phyloP scores from a whole-genome alignment of 2,797 vertebrate species.

The Myotis pilosus region DNA sequence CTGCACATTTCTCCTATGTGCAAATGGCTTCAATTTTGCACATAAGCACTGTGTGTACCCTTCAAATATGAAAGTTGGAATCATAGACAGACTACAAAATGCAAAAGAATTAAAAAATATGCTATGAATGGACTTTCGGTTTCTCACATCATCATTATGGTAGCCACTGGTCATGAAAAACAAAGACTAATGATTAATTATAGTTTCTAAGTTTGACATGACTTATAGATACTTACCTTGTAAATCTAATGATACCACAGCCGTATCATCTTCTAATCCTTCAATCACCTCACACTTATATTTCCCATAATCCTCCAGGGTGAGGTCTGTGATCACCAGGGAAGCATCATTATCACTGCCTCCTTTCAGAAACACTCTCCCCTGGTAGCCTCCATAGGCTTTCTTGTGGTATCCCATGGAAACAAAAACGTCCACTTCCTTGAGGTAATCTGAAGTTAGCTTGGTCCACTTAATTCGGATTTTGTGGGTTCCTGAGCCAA shows the following conservation, averaged over 20 bases:
- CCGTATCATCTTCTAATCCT: slow-evolving; percentile 88
- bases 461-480: slow-evolving; percentile 95
- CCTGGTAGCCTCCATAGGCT: slow-evolving; percentile 87
- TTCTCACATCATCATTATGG: not conserved
- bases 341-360: slow-evolving; percentile 89
- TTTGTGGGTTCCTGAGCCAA: slow-evolving; percentile 82
- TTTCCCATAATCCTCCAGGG: slow-evolving; percentile 89
- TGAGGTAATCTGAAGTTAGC: slow-evolving; percentile 87
- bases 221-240: slow-evolving; percentile 78
- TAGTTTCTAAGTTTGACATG: not conserved
- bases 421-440: slow-evolving; percentile 91
- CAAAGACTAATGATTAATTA: not conserved
- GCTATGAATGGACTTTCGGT: not conserved
- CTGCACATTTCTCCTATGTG: not conserved
- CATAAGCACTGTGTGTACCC: not conserved
- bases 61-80: slow-evolving; percentile 47
- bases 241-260: slow-evolving; percentile 88
- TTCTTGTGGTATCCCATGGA: slow-evolving; percentile 92
- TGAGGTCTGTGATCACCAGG: slow-evolving; percentile 87
- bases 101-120: not conserved
- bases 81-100: not conserved
- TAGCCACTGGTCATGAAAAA: not conserved
- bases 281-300: slow-evolving; percentile 94
- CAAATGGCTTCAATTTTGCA: slow-evolving; percentile 47
- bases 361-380: slow-evolving; percentile 86